Evolutionary conservation across 2,888 invertebrate genomes (phyloP), one percentile per base, ranked within the genome.

Genomic region (Philaethria dido): DNA sequence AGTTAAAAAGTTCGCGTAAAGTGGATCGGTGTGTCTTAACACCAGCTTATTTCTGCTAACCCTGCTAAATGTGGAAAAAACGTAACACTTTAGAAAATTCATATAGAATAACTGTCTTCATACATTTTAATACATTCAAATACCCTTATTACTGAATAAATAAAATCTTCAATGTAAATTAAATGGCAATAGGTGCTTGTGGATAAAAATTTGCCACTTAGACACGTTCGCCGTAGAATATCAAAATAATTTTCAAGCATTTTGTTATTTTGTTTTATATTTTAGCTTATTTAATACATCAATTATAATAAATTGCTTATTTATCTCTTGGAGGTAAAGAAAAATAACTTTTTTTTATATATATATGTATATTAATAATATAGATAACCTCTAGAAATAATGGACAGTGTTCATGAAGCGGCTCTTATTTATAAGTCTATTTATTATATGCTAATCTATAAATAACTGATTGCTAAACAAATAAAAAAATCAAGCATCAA

Each of bases 201-300:
- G 76, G 73, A 77, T 77, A 77, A 71, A 76, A 71, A 77, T 64
- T 69, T 62, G 73, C 84, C 86, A 87, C 88, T 90, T 88, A 88
- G 87, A 87, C 91, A 91, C 90, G 89, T 89, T 86, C 79, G 55
- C 45, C 33, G 55, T 52, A 57, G 57, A 69, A 64, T 64, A 55
- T 47, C 59, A 44, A 65, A 48, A 65, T 60, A 48, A 60, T 59
- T 42, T 44, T 60, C 42, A 64, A 62, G 62, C 42, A 45, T 47
- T 60, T 45, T 45, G 8, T 45, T 33, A 45, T 45, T 20, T 33
- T 47, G 0, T 14, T 33, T 45, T 59, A 29, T 18, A 6, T 44
- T 42, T n/a, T 2, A 50, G 8, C 29, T 29, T 20, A 25, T 20
- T 39, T 39, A 39, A 39, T n/a, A 13, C 39, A 13, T 25, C 14